A percentile compares a stretch with the other conserved stretches of the same genome.
Conservation (phyloP, 2,888 invertebrate species). For the Catocala sponsa region DNA sequence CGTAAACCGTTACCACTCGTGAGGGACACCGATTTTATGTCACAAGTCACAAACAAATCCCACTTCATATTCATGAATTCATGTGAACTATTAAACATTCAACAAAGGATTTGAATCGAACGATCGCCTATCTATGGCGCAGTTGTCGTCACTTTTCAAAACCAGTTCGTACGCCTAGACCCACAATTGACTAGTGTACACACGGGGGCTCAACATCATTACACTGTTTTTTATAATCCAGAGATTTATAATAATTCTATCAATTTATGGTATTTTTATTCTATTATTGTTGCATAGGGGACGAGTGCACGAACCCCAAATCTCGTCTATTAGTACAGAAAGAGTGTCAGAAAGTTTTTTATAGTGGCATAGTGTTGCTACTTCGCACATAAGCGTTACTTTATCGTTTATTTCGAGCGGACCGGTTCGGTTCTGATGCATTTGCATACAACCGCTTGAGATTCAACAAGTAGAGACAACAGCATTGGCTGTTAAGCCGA, state of each 20-base stretch:
- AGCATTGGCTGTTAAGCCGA: conserved; percentile 44
- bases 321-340: conserved; percentile 29
- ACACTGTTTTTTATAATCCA: conserved; percentile 43
- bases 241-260: conserved; percentile 47
- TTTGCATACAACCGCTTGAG: conserved; percentile 67
- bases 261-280: conserved; percentile 35
- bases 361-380: conserved; percentile 33
- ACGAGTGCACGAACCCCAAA: conserved; percentile 19
- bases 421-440: conserved; percentile 72
- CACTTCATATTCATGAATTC: conserved; percentile 61
- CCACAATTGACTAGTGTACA: conserved; percentile 43
- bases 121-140: conserved; percentile 47
- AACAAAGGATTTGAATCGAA: conserved; percentile 52
- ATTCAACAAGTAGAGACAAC: conserved; percentile 56
- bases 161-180: conserved; percentile 64
- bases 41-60: conserved; percentile 65
- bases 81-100: conserved; percentile 46
- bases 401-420: conserved; percentile 55
- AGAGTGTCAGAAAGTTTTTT: conserved; percentile 36
- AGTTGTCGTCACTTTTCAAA: conserved; percentile 61
- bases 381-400: conserved; percentile 52
- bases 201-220: conserved; percentile 44
- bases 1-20: conserved; percentile 71
- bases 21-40: conserved; percentile 60
- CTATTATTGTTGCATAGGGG: conserved; percentile 39